Evolutionary conservation across 2,113 vertebrate genomes (phyloP), one percentile per base, ranked within the genome.

Genomic region (Apodemus sylvaticus): DNA sequence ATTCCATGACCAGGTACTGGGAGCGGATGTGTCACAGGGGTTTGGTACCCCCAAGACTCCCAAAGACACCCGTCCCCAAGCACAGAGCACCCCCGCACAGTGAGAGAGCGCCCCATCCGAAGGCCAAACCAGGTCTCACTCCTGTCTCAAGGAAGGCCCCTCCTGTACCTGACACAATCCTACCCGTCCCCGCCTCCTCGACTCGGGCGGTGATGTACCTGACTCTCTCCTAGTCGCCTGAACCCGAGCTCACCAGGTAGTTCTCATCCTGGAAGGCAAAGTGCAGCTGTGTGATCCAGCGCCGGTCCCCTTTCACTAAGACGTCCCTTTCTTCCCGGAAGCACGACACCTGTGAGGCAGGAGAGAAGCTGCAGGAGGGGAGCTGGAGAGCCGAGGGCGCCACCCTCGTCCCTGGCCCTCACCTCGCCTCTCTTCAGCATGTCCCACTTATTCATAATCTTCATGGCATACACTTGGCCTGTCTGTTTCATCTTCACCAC

Each of bases 381-480:
- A 58, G 36, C 20, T 42, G 81, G 58, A 62, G 24, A 19, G 39
- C 31, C 2, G 16, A 17, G 81, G n/a, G 3, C 1, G 17, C 42
- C 16, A 7, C 42, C 62, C 6, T 79, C 45, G 7, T 14, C 22
- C 12, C 26, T n/a, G 31, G 34, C 74, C 58, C 98, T 95, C 98
- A 99, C 99, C 99, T 99, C 98, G 95, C 99, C 98, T 92, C 98
- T 97, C 95, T 99, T 99, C 95, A 99, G 97, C 98, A 99, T 98
- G 97, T 99, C 99, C 99, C 99, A 99, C 97, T 99, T 99, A 93
- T 99, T 99, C 99, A 99, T 99, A 64, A 99, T 99, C 98, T 99
- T 99, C 98, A 99, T 98, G 94, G 99, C 99, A 2, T 99, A 99
- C 82, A 99, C 98, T 94, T 99, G 98, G 88, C 99, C 98, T 0